These are phyloP conservation scores for human DNA, from an alignment of 2,113 vertebrate species.

Conservation along the genomic window GRCh38 chr2:162300501-162301000, in stretches of 20 bases:
- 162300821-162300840: constrained; percentile 67
- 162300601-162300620: background rate
- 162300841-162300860: constrained; percentile 57
- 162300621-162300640: background rate
- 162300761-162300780: background rate
- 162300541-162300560: background rate
- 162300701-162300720: background rate
- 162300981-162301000: constrained; percentile 73
- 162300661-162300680: background rate
- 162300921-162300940: constrained; percentile 72
- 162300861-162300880: constrained; percentile 58
- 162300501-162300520: background rate
- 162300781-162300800: constrained; percentile 19
- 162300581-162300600: background rate
- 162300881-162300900: constrained; percentile 70
- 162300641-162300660: background rate
- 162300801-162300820: constrained; percentile 38
- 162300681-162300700: background rate
- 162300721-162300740: background rate
- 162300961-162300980: constrained; percentile 79
- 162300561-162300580: background rate
- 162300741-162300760: background rate
- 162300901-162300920: constrained; percentile 74
- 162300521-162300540: background rate
- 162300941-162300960: constrained; percentile 78